Conservation (phyloP, 1,140 invertebrate species). For the Planococcus citri region DNA sequence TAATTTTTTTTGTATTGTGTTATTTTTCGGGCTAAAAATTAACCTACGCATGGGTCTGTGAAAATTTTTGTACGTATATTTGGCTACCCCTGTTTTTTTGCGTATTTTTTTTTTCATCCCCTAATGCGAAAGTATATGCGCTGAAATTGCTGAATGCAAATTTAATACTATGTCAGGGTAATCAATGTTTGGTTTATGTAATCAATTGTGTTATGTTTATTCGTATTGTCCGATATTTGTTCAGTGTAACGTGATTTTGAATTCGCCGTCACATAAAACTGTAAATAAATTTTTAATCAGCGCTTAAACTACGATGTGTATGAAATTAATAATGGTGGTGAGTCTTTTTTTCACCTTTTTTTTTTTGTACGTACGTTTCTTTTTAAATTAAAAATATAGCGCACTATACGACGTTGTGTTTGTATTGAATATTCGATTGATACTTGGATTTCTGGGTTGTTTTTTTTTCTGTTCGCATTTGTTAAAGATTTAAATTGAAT, state of each 20-base stretch:
- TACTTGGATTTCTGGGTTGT: too few species aligned
- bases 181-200: conserved; percentile 7
- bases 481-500: neutral
- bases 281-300: conserved; percentile 4
- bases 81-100: too few species aligned
- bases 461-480: conserved; percentile 1
- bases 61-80: too few species aligned
- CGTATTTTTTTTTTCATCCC: neutral
- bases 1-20: too few species aligned
- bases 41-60: too few species aligned
- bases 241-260: conserved; percentile 2
- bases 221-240: conserved; percentile 6
- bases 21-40: too few species aligned
- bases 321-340: conserved; percentile 3
- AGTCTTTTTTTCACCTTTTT: neutral
- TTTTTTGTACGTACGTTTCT: too few species aligned
- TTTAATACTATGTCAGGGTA: neutral
- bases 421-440: too few species aligned
- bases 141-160: neutral
- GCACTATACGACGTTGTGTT: too few species aligned
- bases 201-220: conserved; percentile 8
- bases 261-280: neutral
- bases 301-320: neutral
- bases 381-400: too few species aligned
- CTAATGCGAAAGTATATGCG: neutral